These are phyloP conservation scores for Murina feae DNA, from an alignment of 2,113 vertebrate species.

Conservation along the genomic window DNA sequence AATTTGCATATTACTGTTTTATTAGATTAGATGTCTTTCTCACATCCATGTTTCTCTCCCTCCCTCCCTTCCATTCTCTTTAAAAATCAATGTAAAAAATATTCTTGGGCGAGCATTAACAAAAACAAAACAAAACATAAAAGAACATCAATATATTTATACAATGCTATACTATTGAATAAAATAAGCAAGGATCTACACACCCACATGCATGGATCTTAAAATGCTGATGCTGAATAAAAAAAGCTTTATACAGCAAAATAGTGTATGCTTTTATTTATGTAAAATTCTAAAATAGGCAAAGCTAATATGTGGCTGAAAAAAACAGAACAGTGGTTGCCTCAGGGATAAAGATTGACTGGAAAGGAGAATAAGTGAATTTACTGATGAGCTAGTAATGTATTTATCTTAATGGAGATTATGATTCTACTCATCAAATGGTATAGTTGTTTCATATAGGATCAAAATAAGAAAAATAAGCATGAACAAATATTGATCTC, in stretches of 20 bases:
- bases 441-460: neutral
- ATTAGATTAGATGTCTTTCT: no score
- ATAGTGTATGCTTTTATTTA: neutral
- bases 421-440: neutral
- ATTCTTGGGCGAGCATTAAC: no score
- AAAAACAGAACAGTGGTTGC: neutral
- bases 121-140: no score
- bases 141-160: neutral
- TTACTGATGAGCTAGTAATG: neutral
- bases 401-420: neutral
- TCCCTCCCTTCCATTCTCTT: no score
- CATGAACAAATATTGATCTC: neutral
- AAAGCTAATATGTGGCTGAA: neutral
- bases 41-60: no score
- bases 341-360: neutral
- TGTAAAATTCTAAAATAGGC: neutral
- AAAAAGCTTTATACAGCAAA: neutral
- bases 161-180: neutral
- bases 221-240: neutral
- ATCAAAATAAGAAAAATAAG: neutral
- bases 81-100: no score
- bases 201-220: neutral
- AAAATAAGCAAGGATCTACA: neutral
- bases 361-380: neutral
- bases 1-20: no score